Evolutionary conservation across 2,797 vertebrate species (phyloP).

Genomic region (Cyprinodon diabolis): DNA sequence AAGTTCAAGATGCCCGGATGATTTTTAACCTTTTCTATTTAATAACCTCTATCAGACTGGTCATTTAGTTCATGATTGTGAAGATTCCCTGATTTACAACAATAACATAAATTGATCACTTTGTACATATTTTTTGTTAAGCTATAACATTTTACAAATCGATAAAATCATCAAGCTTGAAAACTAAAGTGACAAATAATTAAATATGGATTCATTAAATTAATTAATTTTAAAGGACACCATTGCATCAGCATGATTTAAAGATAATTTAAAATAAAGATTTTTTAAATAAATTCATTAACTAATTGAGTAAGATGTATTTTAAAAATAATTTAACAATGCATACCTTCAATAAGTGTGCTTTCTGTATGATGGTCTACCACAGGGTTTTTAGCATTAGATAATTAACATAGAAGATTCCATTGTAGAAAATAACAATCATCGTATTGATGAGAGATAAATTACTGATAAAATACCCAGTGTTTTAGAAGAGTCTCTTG

Average conservation of each 20-base stretch:
- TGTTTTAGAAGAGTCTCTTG: no score
- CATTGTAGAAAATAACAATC: not conserved
- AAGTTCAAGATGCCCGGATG: not conserved
- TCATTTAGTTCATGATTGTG: not conserved
- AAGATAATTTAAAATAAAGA: not conserved
- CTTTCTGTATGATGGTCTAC: not conserved
- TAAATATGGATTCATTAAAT: not conserved
- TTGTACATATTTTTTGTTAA: not conserved
- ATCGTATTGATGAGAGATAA: not conserved
- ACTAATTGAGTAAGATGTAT: not conserved
- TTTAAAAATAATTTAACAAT: not conserved
- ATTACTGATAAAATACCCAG: not conserved
- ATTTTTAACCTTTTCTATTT: not conserved
- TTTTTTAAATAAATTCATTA: not conserved
- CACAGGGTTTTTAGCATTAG: not conserved
- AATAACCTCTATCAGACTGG: not conserved
- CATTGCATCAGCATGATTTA: not conserved
- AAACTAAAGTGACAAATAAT: not conserved
- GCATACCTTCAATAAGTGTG: no score
- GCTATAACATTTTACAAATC: not conserved
- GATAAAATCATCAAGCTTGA: not conserved
- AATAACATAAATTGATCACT: not conserved
- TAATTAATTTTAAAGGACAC: not conserved
- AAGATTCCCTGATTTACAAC: not conserved
- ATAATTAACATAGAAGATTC: not conserved